These are phyloP conservation scores for Myotis yumanensis DNA, from an alignment of 2,113 vertebrate genomes.

Conservation along the genomic window DNA sequence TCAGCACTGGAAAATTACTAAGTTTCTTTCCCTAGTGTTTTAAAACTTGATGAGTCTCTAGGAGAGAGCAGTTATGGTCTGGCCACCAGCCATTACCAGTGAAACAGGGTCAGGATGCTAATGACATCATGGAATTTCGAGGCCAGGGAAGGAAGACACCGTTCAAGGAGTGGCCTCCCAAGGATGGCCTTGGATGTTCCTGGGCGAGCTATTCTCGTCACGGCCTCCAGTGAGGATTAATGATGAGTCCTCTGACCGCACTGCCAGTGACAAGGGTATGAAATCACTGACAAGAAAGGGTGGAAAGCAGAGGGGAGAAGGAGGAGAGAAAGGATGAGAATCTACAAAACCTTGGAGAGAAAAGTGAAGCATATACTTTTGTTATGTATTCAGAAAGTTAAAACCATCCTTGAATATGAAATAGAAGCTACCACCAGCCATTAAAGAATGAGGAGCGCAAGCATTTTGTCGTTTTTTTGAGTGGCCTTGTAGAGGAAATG, in stretches of 20 bases:
- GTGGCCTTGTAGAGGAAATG: slow-evolving; percentile 38
- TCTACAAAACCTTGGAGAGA: slow-evolving; percentile 64
- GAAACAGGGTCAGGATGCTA: not conserved
- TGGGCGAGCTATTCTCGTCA: slow-evolving; percentile 36
- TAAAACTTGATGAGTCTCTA: slow-evolving; percentile 6
- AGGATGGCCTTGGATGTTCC: slow-evolving; percentile 75
- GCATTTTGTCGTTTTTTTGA: slow-evolving; percentile 18
- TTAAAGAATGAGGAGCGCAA: slow-evolving; percentile 14
- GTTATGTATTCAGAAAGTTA: slow-evolving; percentile 36
- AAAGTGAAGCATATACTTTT: slow-evolving; percentile 29
- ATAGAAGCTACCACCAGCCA: not conserved
- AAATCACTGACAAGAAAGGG: slow-evolving; percentile 58
- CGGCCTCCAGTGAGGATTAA: slow-evolving; percentile 70
- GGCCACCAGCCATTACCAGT: slow-evolving; percentile 57
- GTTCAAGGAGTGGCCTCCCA: slow-evolving; percentile 59
- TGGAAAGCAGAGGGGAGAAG: slow-evolving; percentile 28
- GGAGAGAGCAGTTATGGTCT: slow-evolving; percentile 28
- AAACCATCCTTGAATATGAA: not conserved
- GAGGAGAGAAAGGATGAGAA: not conserved
- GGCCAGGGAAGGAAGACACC: slow-evolving; percentile 53
- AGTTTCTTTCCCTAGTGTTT: slow-evolving; percentile 16
- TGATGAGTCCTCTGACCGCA: slow-evolving; percentile 61
- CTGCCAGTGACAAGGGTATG: slow-evolving; percentile 23
- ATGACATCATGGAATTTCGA: slow-evolving; percentile 38
- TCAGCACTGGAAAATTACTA: slow-evolving; percentile 61